Percentiles rank a stretch among this genome's conserved stretches.
Conservation (phyloP, 2,888 invertebrate genomes). For the Apamea crenata region DNA sequence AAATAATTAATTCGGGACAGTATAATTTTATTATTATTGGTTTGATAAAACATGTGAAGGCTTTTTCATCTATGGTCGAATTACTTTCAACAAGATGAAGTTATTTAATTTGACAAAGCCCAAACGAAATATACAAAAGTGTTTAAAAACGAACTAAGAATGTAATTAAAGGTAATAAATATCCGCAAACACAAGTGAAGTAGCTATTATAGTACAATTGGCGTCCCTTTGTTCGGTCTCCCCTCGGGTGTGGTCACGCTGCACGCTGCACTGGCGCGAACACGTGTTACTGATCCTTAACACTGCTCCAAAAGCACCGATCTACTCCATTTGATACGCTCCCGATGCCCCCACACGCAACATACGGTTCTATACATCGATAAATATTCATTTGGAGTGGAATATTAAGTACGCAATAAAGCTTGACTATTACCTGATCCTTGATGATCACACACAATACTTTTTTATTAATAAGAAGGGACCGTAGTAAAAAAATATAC, state of each 20-base stretch:
- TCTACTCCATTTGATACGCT: slow-evolving; percentile 85
- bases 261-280: slow-evolving; percentile 78
- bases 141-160: slow-evolving; percentile 46
- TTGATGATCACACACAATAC: slow-evolving; percentile 19
- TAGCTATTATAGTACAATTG: slow-evolving; percentile 83
- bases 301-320: slow-evolving; percentile 72
- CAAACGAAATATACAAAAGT: slow-evolving; percentile 11
- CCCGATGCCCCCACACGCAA: slow-evolving; percentile 79
- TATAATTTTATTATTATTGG: neutral
- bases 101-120: neutral
- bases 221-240: slow-evolving; percentile 77
- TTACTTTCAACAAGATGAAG: neutral
- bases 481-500: neutral
- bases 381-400: slow-evolving; percentile 73
- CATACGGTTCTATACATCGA: slow-evolving; percentile 74
- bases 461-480: neutral
- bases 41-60: neutral
- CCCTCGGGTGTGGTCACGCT: slow-evolving; percentile 77
- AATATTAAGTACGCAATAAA: slow-evolving; percentile 63
- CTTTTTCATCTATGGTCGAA: neutral
- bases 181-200: slow-evolving; percentile 82
- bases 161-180: slow-evolving; percentile 75
- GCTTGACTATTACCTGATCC: slow-evolving; percentile 60
- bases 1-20: neutral
- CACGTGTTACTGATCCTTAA: slow-evolving; percentile 87